Evolutionary conservation across 2,888 invertebrate species (phyloP).

Genomic region (Cotesia congregata): DNA sequence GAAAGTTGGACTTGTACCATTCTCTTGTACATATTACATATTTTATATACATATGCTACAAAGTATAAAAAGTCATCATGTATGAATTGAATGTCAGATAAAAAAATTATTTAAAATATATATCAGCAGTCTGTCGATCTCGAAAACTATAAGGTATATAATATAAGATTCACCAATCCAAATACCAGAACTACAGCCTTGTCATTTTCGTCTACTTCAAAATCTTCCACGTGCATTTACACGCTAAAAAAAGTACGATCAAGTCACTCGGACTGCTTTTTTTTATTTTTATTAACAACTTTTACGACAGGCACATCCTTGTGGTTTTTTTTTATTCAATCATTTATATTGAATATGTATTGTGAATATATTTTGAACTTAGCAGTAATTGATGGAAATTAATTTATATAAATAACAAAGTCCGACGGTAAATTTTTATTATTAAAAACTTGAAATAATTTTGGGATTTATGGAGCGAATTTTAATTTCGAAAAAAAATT

Average conservation of each 20-base stretch:
- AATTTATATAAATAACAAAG: too few relatives aligned
- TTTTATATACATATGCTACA: background rate
- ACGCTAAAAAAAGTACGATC: background rate
- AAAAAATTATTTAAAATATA: background rate
- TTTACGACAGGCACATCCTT: background rate
- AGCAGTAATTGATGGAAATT: too few relatives aligned
- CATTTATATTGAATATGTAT: too few relatives aligned
- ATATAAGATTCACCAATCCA: background rate
- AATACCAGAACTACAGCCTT: constrained; percentile 5
- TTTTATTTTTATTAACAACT: background rate
- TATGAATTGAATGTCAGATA: background rate
- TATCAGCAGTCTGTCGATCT: background rate
- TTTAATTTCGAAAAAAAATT: too few relatives aligned
- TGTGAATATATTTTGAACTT: too few relatives aligned
- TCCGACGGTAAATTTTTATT: too few relatives aligned
- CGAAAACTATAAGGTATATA: background rate
- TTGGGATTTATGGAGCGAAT: too few relatives aligned
- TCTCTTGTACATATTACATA: constrained; percentile 37
- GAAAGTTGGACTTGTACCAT: constrained; percentile 42
- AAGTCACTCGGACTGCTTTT: background rate
- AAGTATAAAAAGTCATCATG: background rate
- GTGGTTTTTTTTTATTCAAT: background rate
- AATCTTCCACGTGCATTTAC: background rate
- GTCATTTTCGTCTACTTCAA: background rate
- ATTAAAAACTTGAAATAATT: too few relatives aligned